Base-by-base conservation (phyloP, 2,113 vertebrate species). In the Gasterosteus aculeatus region DNA sequence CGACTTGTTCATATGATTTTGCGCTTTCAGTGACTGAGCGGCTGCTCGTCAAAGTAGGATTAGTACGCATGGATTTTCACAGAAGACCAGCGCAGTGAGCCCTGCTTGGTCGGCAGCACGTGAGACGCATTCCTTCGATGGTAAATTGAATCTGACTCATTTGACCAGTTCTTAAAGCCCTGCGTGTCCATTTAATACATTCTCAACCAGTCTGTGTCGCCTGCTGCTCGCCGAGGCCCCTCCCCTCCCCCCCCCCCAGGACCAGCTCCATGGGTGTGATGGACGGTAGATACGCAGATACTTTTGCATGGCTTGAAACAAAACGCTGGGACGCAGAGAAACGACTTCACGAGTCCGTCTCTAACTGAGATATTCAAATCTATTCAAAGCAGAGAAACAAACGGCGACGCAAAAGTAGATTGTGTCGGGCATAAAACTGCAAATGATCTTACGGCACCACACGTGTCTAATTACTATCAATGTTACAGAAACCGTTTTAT, bases 311-410 rank as follows among this genome's bases (percentile, higher is more conserved):
- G 29, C 35, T 72, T 72, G 46, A 19, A 74, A 77, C 26, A 62
- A 51, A 16, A 51, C 33, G 4, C 10, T 19, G n/a, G 0, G n/a
- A 79, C 47, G 70, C 73, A 80, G 68, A 77, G 38, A 71, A 54
- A 22, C 10, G 8, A 6, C 53, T 46, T 56, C 7, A 44, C 41
- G 35, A 7, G 1, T 64, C 18, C 8, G 16, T 39, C 44, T 79
- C 33, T 77, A 88, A 88, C 89, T 87, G 86, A 71, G 7, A 4
- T 72, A 87, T 83, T 85, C 76, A 89, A 88, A 91, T 88, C 8
- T 80, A 90, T 89, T 85, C 74, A 90, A 85, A 90, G 60, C 56
- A 68, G 39, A 44, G 26, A 19, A 46, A 18, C 42, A 1, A 3
- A 16, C 22, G 18, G 44, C 16, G 11, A 29, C 19, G 56, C 26